phyloP scores from a whole-genome alignment of 2,888 invertebrate genomes.

The Drosophila pullipes region DNA sequence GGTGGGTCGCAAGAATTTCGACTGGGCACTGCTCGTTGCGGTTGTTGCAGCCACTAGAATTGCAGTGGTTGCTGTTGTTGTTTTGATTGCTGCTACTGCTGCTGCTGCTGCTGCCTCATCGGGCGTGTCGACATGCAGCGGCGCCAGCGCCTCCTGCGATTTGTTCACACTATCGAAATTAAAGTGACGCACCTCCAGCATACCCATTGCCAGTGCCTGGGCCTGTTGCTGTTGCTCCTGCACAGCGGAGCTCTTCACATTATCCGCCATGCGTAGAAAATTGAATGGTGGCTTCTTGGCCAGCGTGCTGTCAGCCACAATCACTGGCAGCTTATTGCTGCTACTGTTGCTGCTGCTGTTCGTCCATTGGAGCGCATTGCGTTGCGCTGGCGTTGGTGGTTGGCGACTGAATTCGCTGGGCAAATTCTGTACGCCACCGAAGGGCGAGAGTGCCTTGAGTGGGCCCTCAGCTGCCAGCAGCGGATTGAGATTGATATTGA shows the following conservation, averaged over 20 bases:
- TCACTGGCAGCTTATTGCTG: slow-evolving; percentile 30
- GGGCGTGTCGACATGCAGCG: slow-evolving; percentile 83
- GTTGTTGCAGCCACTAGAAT: background rate
- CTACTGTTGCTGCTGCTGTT: slow-evolving; percentile 19
- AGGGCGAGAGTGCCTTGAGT: slow-evolving; percentile 75
- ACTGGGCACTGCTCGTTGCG: slow-evolving; percentile 46
- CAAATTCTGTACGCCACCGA: slow-evolving; percentile 82
- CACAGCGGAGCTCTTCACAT: slow-evolving; percentile 67
- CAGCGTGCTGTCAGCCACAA: slow-evolving; percentile 31
- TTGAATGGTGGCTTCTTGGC: slow-evolving; percentile 83
- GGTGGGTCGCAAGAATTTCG: slow-evolving; percentile 92
- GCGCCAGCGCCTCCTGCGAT: slow-evolving; percentile 60
- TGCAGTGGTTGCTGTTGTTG: background rate
- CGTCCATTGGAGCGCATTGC: slow-evolving; percentile 76
- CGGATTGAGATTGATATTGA: slow-evolving; percentile 71
- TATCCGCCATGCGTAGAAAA: slow-evolving; percentile 85
- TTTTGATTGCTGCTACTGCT: background rate
- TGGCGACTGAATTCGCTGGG: slow-evolving; percentile 82
- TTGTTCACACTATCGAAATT: slow-evolving; percentile 79
- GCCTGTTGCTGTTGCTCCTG: slow-evolving; percentile 27
- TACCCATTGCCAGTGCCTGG: slow-evolving; percentile 7
- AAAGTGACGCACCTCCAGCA: slow-evolving; percentile 83
- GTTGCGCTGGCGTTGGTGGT: slow-evolving; percentile 80
- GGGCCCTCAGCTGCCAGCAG: slow-evolving; percentile 44
- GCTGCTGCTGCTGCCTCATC: slow-evolving; percentile 37